Evolutionary conservation across 2,797 vertebrate species (phyloP), one percentile per base, ranked within the genome.

Genomic region (Galaxias olidus): DNA sequence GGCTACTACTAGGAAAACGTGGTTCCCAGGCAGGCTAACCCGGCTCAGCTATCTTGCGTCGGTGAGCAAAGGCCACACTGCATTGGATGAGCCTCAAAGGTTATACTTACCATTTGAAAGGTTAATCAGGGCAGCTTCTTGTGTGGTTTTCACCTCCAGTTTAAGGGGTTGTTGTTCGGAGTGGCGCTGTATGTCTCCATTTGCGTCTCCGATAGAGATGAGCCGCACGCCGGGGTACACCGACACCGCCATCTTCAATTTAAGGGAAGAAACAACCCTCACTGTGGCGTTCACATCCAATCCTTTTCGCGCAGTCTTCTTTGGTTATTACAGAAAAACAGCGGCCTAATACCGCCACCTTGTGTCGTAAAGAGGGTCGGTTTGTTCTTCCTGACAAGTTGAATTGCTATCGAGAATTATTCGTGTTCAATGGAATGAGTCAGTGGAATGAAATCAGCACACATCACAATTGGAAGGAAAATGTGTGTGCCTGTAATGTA

Each of bases 151-250:
- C 45, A 96, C 93, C 85, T 97, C 96, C 74, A 98, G 87, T 72
- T 94, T 92, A 75, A 98, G 86, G 30, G 96, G 93, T 82, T 96
- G 95, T 89, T 98, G 96, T 88, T 98, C 96, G 20, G 96, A 95
- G 87, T 97, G 96, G 74, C 96, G 90, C 90, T 98, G 96, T 76
- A 98, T 97, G 86, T 97, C 96, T 90, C 96, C 96, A 71, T 98
- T 98, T 60, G 95, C 95, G 90, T 98, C 96, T 90, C 95, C 96
- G 76, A 97, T 96, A 70, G 95, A 95, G 83, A 97, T 94, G 82
- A 98, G 95, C 88, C 96, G 95, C 94, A 96, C 95, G 92, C 96
- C 95, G 87, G 92, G 89, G 86, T 96, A 97, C 91, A 96, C 94
- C 76, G 96, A 95, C 94, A 95, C 94, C 88, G 94, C 91, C 94